phyloP scores from a whole-genome alignment of 2,888 invertebrate genomes.

The Drosophila setosimentum region DNA sequence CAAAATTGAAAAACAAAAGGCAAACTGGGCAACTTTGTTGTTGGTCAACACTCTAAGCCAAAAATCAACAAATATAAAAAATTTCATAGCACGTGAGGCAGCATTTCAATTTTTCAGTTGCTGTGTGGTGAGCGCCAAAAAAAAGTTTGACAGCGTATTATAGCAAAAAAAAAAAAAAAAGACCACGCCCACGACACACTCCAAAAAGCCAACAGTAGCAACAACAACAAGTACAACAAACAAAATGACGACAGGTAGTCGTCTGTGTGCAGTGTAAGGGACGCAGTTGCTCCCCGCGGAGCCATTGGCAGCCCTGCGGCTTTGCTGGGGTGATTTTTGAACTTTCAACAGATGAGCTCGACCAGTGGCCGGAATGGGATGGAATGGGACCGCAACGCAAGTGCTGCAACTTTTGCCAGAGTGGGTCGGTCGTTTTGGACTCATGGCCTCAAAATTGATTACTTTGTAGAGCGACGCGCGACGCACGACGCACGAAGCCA shows the following conservation, averaged over 20 bases:
- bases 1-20: slow-evolving; percentile 76
- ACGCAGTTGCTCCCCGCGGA: slow-evolving; percentile 42
- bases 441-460: slow-evolving; percentile 70
- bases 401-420: slow-evolving; percentile 54
- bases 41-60: slow-evolving; percentile 81
- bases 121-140: slow-evolving; percentile 45
- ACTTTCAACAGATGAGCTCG: slow-evolving; percentile 64
- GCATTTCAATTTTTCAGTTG: slow-evolving; percentile 79
- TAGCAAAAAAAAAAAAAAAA: neutral
- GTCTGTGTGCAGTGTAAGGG: slow-evolving; percentile 46
- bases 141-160: slow-evolving; percentile 63
- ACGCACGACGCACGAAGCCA: slow-evolving; percentile 50
- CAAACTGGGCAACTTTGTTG: slow-evolving; percentile 70
- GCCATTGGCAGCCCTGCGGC: slow-evolving; percentile 59
- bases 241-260: slow-evolving; percentile 70
- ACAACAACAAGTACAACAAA: slow-evolving; percentile 46
- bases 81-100: slow-evolving; percentile 74
- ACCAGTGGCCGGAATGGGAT: slow-evolving; percentile 16
- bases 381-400: slow-evolving; percentile 13
- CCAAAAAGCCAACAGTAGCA: slow-evolving; percentile 21
- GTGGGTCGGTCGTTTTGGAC: slow-evolving; percentile 53
- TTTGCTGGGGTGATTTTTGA: slow-evolving; percentile 73
- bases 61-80: slow-evolving; percentile 80
- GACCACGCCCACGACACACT: slow-evolving; percentile 33
- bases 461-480: slow-evolving; percentile 64